phyloP scores from a whole-genome alignment of 2,797 vertebrate genomes.

The Choloepus didactylus region DNA sequence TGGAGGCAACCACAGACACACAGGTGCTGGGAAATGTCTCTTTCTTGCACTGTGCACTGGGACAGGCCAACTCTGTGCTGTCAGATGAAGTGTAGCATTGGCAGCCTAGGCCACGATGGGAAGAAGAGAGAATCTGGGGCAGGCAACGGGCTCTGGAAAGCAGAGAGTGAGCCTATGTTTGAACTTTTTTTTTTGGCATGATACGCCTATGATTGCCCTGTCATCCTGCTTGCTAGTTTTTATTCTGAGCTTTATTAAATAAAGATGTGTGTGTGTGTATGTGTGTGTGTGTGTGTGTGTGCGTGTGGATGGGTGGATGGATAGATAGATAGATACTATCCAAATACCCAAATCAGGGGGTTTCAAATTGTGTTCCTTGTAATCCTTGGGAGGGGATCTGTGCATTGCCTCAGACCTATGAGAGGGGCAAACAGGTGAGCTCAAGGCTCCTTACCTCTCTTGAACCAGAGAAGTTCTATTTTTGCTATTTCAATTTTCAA shows the following conservation, averaged over 20 bases:
- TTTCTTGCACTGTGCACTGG: conserved; percentile 77
- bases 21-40: conserved; percentile 87
- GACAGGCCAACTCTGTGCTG: conserved; percentile 72
- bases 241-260: background rate
- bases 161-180: background rate
- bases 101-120: conserved; percentile 49
- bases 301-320: too few relatives aligned
- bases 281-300: too few relatives aligned
- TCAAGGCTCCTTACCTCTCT: background rate
- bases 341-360: background rate
- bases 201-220: background rate
- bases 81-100: conserved; percentile 79
- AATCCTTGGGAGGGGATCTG: background rate
- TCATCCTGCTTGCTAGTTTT: background rate
- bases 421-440: background rate
- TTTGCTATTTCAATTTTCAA: background rate
- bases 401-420: background rate
- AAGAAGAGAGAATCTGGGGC: conserved; percentile 37
- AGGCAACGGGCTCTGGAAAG: background rate
- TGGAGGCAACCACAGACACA: conserved; percentile 85
- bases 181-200: background rate
- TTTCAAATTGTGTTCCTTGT: background rate
- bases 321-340: background rate
- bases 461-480: background rate
- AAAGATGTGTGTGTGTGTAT: background rate